Evolutionary conservation across 2,888 invertebrate species (phyloP), one percentile per base, ranked within the genome.

Genomic region (Aelia acuminata): DNA sequence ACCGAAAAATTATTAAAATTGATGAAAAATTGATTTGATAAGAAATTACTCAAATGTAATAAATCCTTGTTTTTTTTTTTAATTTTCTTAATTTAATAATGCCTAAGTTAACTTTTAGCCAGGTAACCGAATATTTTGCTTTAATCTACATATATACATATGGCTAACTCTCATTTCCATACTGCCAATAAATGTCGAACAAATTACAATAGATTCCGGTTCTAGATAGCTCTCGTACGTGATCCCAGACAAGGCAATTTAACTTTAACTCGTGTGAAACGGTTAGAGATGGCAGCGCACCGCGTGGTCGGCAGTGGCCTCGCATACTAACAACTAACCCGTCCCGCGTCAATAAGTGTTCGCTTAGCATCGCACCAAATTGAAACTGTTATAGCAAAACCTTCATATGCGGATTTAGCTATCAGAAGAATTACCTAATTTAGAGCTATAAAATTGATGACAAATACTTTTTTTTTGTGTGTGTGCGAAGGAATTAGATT

Each of bases 221-320:
- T 13, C 31, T 63, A 13, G 31, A 70, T 70, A 18, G 31, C 31
- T 1, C 1, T 8, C 2, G 63, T 31, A 70, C 63, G 63, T 70
- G 63, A 70, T 18, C 35, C 13, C 5, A 35, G 35, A 18, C 5
- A 20, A 70, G 18, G 18, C 63, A 70, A 70, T 70, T 35, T 70
- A 70, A 70, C 63, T 70, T 70, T n/a, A n/a, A n/a, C n/a, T 35
- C 63, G 63, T 70, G 63, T 70, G 63, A 70, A 70, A 70, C 63
- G 31, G 63, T 70, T 70, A 31, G 63, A 31, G 63, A 4, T 43
- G 43, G 43, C 43, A 43, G 43, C 10, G 43, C 10, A 7, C 31
- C 63, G 63, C 13, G 31, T 35, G 63, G 31, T 70, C 31, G 22
- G 15, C 4, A 31, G 4, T 4, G 15, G 31, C 63, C 35, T 35